A percentile compares a stretch with the other conserved stretches of the same genome.
phyloP scores from a whole-genome alignment of 2,797 vertebrate genomes.

The Pachyuromys duprasi region DNA sequence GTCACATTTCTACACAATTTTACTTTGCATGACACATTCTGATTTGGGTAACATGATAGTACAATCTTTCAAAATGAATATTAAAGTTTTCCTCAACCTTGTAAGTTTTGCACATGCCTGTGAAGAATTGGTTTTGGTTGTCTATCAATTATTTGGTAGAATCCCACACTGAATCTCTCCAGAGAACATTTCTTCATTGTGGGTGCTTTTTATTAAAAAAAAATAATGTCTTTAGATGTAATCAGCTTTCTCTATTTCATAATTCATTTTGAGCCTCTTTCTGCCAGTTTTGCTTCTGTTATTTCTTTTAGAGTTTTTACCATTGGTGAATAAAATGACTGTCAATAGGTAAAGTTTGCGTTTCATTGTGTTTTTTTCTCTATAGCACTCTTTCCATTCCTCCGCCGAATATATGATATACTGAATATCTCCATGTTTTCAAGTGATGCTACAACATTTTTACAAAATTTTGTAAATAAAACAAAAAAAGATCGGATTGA shows the following conservation, averaged over 20 bases:
- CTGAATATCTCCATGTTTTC: not conserved
- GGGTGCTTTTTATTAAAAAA: too few relatives aligned
- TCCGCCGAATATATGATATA: not conserved
- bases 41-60: not conserved
- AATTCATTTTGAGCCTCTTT: not conserved
- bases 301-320: not conserved
- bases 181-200: not conserved
- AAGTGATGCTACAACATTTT: conserved; percentile 1
- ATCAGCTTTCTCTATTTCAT: not conserved
- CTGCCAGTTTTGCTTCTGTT: not conserved
- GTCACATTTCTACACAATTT: not conserved
- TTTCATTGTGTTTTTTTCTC: not conserved
- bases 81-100: not conserved
- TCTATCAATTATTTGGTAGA: not conserved
- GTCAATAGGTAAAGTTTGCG: not conserved
- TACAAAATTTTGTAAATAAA: not conserved
- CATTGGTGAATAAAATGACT: too few relatives aligned
- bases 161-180: not conserved
- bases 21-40: not conserved
- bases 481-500: conserved; percentile 52
- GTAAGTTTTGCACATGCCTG: not conserved
- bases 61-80: too few relatives aligned
- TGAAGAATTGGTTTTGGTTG: not conserved
- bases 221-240: not conserved
- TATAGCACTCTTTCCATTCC: conserved; percentile 60